Percentiles rank a stretch among this genome's conserved stretches.
Conservation (phyloP, 1,140 invertebrate genomes). For the Argopecten irradians region DNA sequence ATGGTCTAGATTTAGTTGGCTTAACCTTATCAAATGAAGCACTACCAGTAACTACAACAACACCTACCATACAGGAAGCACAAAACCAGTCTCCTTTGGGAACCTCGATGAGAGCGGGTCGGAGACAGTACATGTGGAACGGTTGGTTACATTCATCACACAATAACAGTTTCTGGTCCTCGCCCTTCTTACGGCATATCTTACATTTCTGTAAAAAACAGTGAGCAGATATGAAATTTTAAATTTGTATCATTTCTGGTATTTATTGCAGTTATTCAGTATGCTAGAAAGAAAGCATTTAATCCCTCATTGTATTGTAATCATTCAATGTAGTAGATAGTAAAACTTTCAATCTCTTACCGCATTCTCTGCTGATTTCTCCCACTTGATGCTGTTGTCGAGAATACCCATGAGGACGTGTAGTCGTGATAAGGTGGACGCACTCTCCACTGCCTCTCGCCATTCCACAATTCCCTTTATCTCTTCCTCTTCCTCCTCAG, state of each 20-base stretch:
- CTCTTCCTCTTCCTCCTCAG: slow-evolving; percentile 67
- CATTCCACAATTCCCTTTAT: slow-evolving; percentile 65
- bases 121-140: slow-evolving; percentile 77
- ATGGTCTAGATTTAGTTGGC: no score
- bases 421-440: slow-evolving; percentile 74
- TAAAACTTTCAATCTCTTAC: slow-evolving; percentile 64
- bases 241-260: background rate
- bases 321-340: background rate
- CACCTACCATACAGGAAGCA: slow-evolving; percentile 74
- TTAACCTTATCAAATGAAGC: no score
- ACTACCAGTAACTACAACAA: no score
- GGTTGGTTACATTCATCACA: slow-evolving; percentile 78
- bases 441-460: slow-evolving; percentile 73
- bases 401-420: slow-evolving; percentile 77
- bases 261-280: background rate
- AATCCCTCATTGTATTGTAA: background rate
- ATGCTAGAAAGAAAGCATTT: background rate
- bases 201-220: slow-evolving; percentile 77
- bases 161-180: slow-evolving; percentile 73
- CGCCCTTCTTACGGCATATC: slow-evolving; percentile 76
- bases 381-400: slow-evolving; percentile 78
- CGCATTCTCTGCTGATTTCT: slow-evolving; percentile 78
- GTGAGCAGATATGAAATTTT: background rate
- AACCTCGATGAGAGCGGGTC: slow-evolving; percentile 72
- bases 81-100: slow-evolving; percentile 78